Percentiles rank a stretch among this genome's conserved stretches.
phyloP scores from a whole-genome alignment of 2,888 invertebrate genomes.

The Drosophila mercatorum region DNA sequence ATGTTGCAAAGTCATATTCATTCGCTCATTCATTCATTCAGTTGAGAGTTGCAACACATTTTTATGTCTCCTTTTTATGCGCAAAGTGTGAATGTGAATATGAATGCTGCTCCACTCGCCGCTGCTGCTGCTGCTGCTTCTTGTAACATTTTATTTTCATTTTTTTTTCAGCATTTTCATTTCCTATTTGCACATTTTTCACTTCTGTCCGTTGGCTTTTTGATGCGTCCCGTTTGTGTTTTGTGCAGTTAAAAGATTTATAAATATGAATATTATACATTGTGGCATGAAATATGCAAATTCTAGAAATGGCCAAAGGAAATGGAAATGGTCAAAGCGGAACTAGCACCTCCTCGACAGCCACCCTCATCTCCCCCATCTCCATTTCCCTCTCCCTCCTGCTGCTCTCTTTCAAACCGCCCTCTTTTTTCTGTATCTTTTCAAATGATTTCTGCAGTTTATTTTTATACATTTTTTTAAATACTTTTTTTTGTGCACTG shows the following conservation, averaged over 20 bases:
- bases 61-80: conserved; percentile 71
- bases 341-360: conserved; percentile 55
- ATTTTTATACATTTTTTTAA: conserved; percentile 13
- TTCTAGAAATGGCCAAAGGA: conserved; percentile 74
- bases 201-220: conserved; percentile 73
- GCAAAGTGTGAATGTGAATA: conserved; percentile 64
- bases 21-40: conserved; percentile 67
- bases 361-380: not conserved
- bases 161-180: conserved; percentile 57
- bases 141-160: conserved; percentile 41
- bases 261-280: conserved; percentile 81
- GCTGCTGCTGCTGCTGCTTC: conserved; percentile 13
- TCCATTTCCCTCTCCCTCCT: not conserved
- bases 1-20: conserved; percentile 67
- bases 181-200: conserved; percentile 76
- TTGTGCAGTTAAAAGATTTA: conserved; percentile 78
- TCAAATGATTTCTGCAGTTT: conserved; percentile 48
- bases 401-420: not conserved
- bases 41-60: conserved; percentile 74
- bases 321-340: conserved; percentile 72
- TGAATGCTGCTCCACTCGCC: conserved; percentile 11
- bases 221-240: conserved; percentile 75
- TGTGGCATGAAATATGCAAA: conserved; percentile 80
- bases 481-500: conserved; percentile 13
- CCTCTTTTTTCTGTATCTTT: conserved; percentile 40